Percentiles rank a stretch among this genome's conserved stretches.
These are phyloP conservation scores for Chaetoderma sp. DNA, from an alignment of 2,888 invertebrate genomes.

Conservation along the genomic window DNA sequence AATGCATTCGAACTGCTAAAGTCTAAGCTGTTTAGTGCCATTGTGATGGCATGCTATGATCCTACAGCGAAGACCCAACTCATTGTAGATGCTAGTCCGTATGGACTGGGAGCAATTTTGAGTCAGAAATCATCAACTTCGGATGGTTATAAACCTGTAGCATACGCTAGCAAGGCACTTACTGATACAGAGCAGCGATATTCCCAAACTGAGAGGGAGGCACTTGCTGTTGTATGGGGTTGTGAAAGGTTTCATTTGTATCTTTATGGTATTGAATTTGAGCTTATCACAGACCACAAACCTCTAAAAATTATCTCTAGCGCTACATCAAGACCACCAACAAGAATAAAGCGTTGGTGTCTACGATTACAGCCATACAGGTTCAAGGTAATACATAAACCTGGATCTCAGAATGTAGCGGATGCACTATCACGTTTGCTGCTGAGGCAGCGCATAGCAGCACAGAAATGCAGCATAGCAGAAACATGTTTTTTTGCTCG, in stretches of 20 bases:
- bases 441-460: too few relatives aligned
- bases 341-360: constrained; percentile 12
- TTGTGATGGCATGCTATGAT: constrained; percentile 23
- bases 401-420: constrained; percentile 11
- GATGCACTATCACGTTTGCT: constrained; percentile 10
- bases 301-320: constrained; percentile 21
- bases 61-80: constrained; percentile 2
- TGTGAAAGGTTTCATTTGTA: constrained; percentile 36
- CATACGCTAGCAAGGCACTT: constrained; percentile 4
- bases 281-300: neutral
- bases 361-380: constrained; percentile 12
- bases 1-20: constrained; percentile 1
- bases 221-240: constrained; percentile 30
- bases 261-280: constrained; percentile 19
- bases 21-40: constrained; percentile 12
- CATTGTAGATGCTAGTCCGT: constrained; percentile 24
- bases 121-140: neutral
- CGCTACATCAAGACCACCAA: constrained; percentile 9
- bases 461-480: too few relatives aligned
- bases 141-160: neutral
- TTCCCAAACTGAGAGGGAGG: constrained; percentile 29
- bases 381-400: constrained; percentile 11
- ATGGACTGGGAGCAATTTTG: constrained; percentile 26
- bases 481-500: neutral
- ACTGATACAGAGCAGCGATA: constrained; percentile 24